Evolutionary conservation across 2,113 vertebrate species (phyloP), one percentile per base, ranked within the genome.

Genomic region (Onychostruthus taczanowskii): DNA sequence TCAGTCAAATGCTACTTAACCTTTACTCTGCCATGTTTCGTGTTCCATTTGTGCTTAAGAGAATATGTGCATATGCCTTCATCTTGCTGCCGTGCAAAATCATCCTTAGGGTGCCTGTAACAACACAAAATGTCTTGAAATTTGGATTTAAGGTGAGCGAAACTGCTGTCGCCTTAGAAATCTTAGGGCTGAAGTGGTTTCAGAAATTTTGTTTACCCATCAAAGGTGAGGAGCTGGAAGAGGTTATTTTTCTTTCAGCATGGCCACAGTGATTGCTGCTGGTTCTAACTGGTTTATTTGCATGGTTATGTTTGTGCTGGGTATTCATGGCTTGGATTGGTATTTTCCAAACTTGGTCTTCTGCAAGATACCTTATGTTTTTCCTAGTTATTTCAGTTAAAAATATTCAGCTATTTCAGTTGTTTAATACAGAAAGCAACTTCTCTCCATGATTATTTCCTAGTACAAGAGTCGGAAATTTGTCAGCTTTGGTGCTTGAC

Each of bases 1-100:
- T 95, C 68, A 96, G 92, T 93, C 63, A 94, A 95, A 87, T 95
- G 77, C 90, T 93, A 87, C 82, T 92, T 92, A 96, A 95, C 95
- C 94, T 95, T 96, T 95, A 79, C 94, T 92, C 95, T 89, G 91
- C 78, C 93, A 12, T 91, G 89, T 88, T 94, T 94, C 56, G 56
- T 85, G 90, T 96, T 88, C 55, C 59, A 87, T 94, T 95, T 94
- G 67, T 81, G 90, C 88, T 80, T 55, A 58, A 61, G 96, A 96
- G 84, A 95, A 74, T 88, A 75, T 84, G 76, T 80, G 91, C 47
- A 17, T n/a, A 11, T 1, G 26, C 67, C 89, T 98, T 95, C 94
- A 91, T 87, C 55, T 84, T 3, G 2, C 87, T 41, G 21, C 78
- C 33, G 0, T 24, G 67, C 37, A 16, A 90, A 93, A 93, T 78